Evolutionary conservation across 2,113 vertebrate species (phyloP), one percentile per base, ranked within the genome.

Genomic region (Coregonus clupeaformis): DNA sequence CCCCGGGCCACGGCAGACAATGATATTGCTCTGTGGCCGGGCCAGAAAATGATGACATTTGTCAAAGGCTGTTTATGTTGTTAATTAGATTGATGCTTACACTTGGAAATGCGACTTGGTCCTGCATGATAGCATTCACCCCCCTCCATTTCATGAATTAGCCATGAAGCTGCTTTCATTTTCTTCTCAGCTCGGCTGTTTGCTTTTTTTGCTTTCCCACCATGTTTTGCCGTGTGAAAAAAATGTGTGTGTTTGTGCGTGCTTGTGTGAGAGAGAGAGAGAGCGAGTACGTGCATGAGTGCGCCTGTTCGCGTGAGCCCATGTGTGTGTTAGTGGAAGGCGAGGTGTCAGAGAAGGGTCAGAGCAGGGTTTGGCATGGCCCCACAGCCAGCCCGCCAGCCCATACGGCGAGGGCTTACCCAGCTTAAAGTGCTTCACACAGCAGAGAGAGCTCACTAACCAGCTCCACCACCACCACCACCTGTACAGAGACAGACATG

Each of bases 31-130:
- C 77, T 89, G 92, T 93, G 84, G 74, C 80, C 78, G 87, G 86
- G 83, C 84, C 72, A 32, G 77, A 78, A 90, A 92, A 93, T 92
- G 83, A 86, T 84, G 88, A 76, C 81, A 89, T 94, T 94, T 94
- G 85, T 94, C 90, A 89, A 72, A 68, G 59, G n/a, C 85, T 86
- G 84, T 90, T 94, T 92, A 87, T 91, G 89, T 85, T 87, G 82
- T 82, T 94, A 91, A 94, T 91, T 89, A 92, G 78, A 89, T 86
- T 83, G 81, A 76, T 78, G 76, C 77, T 77, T 18, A 74, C 69
- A 75, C 69, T 67, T 75, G 83, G 63, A 82, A 52, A 89, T 89
- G 77, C 68, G 64, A 47, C 30, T 66, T 45, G 69, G 59, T 32
- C 32, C 27, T 24, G 24, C 36, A 32, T 42, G 27, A 18, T 71